A percentile compares a stretch with the other conserved stretches of the same genome.
These are phyloP conservation scores for Craseonycteris thonglongyai DNA, from an alignment of 2,113 vertebrate species.

Conservation along the genomic window DNA sequence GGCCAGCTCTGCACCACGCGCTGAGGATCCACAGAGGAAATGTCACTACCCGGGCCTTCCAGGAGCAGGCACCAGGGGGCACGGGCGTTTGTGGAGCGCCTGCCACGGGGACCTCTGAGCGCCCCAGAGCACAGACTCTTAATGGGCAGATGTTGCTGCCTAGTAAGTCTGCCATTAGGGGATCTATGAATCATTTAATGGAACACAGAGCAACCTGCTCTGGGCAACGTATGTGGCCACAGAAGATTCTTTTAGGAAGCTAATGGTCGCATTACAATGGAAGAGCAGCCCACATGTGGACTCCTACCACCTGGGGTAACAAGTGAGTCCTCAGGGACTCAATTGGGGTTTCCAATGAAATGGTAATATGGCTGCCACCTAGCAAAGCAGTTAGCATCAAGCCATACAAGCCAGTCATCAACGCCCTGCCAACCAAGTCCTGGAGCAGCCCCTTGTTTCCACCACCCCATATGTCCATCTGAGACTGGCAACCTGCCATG, in stretches of 20 bases:
- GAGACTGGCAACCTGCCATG: not conserved
- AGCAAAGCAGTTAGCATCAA: not conserved
- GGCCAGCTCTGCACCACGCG: not conserved
- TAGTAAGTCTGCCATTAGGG: constrained; percentile 33
- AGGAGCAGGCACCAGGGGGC: not conserved
- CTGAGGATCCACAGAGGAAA: not conserved
- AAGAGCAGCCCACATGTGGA: not conserved
- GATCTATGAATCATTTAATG: constrained; percentile 20
- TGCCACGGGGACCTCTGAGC: not conserved
- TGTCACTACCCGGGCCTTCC: not conserved
- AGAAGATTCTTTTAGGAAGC: constrained; percentile 22
- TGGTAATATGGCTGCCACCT: not conserved
- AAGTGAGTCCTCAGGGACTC: not conserved
- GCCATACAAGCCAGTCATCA: not conserved
- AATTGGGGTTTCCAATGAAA: not conserved
- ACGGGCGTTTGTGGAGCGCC: not conserved
- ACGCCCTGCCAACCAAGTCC: not conserved
- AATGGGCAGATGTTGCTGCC: constrained; percentile 1
- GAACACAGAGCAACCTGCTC: not conserved
- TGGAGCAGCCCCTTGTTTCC: not conserved
- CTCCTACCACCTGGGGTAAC: not conserved
- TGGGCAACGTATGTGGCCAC: not conserved
- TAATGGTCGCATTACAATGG: not conserved
- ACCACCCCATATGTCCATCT: not conserved
- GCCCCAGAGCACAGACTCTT: not conserved